A percentile compares a stretch with the other conserved stretches of the same genome.
These are phyloP conservation scores for Mellilla xanthometata DNA, from an alignment of 2,888 invertebrate genomes.

Conservation along the genomic window DNA sequence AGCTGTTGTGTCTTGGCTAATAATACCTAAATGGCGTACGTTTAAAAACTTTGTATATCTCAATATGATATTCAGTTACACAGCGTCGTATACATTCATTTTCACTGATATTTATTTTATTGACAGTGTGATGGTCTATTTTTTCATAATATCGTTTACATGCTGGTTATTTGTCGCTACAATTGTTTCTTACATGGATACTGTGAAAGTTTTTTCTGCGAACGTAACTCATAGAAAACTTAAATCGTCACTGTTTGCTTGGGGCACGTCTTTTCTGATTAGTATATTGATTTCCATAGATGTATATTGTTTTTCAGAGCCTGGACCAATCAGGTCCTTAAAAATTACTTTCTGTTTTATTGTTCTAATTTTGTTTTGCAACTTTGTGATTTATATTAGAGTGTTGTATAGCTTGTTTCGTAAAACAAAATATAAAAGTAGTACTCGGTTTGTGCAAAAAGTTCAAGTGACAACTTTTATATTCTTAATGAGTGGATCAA, in stretches of 20 bases:
- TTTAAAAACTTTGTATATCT: constrained; percentile 14
- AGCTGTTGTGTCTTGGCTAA: constrained; percentile 7
- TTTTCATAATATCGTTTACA: constrained; percentile 5
- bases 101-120: neutral
- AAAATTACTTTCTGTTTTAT: neutral
- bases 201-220: constrained; percentile 15
- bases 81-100: constrained; percentile 1
- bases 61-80: constrained; percentile 7
- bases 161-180: constrained; percentile 18
- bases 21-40: constrained; percentile 17
- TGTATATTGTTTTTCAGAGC: too few relatives aligned
- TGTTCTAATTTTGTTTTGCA: neutral
- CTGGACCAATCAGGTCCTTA: too few relatives aligned
- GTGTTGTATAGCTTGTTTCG: constrained; percentile 8
- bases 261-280: constrained; percentile 5
- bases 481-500: constrained; percentile 18
- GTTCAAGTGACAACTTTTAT: constrained; percentile 12
- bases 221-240: constrained; percentile 6
- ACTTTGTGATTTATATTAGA: constrained; percentile 11
- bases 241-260: constrained; percentile 11
- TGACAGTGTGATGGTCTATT: neutral
- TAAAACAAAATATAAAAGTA: neutral
- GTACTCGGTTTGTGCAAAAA: constrained; percentile 1
- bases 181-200: constrained; percentile 10
- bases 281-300: constrained; percentile 1